Evolutionary conservation across 2,888 invertebrate genomes (phyloP).

Genomic region (Punctoribates punctum): DNA sequence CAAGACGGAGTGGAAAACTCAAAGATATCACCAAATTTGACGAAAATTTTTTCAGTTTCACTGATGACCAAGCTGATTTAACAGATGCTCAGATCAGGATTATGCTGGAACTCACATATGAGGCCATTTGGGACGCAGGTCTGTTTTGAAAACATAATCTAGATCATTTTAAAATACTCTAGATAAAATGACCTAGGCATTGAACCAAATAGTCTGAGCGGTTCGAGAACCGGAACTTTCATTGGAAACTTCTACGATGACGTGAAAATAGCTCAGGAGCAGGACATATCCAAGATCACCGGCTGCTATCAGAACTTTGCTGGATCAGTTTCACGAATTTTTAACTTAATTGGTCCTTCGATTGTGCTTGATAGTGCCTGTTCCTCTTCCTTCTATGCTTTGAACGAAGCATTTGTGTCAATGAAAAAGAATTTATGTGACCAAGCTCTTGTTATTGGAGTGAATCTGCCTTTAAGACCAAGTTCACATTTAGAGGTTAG

Average conservation of each 20-base stretch:
- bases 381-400: slow-evolving; percentile 85
- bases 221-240: slow-evolving; percentile 86
- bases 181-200: slow-evolving; percentile 54
- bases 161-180: too few relatives aligned
- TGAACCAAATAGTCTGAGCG: slow-evolving; percentile 76
- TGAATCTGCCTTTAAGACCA: slow-evolving; percentile 57
- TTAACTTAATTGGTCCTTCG: slow-evolving; percentile 80
- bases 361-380: slow-evolving; percentile 95
- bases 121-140: slow-evolving; percentile 41
- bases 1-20: slow-evolving; percentile 63
- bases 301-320: slow-evolving; percentile 8
- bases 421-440: slow-evolving; percentile 71
- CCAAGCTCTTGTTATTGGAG: slow-evolving; percentile 58
- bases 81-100: slow-evolving; percentile 58
- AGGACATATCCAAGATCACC: background rate
- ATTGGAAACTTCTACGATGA: slow-evolving; percentile 75
- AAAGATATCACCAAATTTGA: slow-evolving; percentile 76
- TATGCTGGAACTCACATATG: slow-evolving; percentile 35
- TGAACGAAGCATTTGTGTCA: slow-evolving; percentile 76
- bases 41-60: slow-evolving; percentile 82
- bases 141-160: background rate
- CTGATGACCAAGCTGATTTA: slow-evolving; percentile 62
- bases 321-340: slow-evolving; percentile 64
- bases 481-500: slow-evolving; percentile 67
- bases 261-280: background rate